Percentiles rank a stretch among this genome's conserved stretches.
These are phyloP conservation scores for Caenorhabditis sp. DNA, from an alignment of 2,888 invertebrate genomes.

Conservation along the genomic window DNA sequence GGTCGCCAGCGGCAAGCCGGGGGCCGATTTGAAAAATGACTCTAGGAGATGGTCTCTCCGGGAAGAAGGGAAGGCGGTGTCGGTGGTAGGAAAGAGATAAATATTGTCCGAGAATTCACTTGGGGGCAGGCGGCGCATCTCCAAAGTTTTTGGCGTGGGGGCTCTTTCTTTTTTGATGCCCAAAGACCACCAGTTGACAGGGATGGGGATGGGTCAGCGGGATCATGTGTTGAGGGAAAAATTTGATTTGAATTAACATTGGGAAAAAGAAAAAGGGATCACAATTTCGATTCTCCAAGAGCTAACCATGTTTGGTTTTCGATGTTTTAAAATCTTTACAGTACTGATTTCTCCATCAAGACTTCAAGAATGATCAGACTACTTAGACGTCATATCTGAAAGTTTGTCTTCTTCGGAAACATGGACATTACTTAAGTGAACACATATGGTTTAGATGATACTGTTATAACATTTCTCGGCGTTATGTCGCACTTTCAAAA, in stretches of 20 bases:
- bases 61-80: constrained; percentile 32
- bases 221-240: neutral
- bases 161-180: constrained; percentile 37
- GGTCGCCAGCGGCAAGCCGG: constrained; percentile 24
- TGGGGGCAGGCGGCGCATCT: constrained; percentile 44
- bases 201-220: constrained; percentile 35
- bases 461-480: too few relatives aligned
- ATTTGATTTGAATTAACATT: neutral
- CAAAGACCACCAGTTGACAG: constrained; percentile 44
- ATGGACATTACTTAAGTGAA: too few relatives aligned
- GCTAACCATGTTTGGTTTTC: too few relatives aligned
- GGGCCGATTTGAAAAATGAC: constrained; percentile 54
- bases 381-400: too few relatives aligned
- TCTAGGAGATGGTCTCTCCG: constrained; percentile 55
- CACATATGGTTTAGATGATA: too few relatives aligned
- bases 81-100: constrained; percentile 38
- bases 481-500: too few relatives aligned
- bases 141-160: constrained; percentile 9
- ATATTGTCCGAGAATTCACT: constrained; percentile 57
- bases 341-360: too few relatives aligned
- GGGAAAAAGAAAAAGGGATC: neutral
- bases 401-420: too few relatives aligned
- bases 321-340: too few relatives aligned
- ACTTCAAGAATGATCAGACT: too few relatives aligned
- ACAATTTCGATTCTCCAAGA: neutral